Evolutionary conservation across 64 coral and sea anemone species (phyloP), one percentile per base, ranked within the genome.

Genomic region (Pocillopora damicornis): DNA sequence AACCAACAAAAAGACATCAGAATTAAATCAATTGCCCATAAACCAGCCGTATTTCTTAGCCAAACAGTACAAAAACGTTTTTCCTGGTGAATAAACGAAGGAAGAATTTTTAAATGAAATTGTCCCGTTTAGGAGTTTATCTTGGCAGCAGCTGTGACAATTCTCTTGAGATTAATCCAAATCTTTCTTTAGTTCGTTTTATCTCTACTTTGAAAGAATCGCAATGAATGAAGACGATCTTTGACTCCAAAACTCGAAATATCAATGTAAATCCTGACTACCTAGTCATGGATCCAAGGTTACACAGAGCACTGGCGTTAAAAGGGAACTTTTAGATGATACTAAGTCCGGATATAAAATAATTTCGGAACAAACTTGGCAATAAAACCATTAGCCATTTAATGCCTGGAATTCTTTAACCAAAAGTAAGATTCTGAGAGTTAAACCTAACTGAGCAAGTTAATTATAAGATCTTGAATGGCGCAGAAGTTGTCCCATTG

Each of bases 141-240:
- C 25, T 85, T 85, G 13, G 63, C 58, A 72, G 68, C 81, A 85
- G 81, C 81, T 85, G 81, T 68, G 67, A 26, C 81, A 35, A 66
- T 85, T 73, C 81, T 72, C 81, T 71, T 58, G 63, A 73, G 65
- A 83, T 83, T 63, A 63, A 58, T 85, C n/a, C 62, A 64, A 82
- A 83, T 69, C 64, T 83, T 18, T 85, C 65, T 72, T 72, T 11
- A 57, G 64, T 20, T 57, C n/a, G 51, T 73, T 35, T 72, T 56
- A 58, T 73, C 81, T 72, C 5, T 45, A 58, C 25, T 71, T 17
- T 17, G 5, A 56, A 69, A 71, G 57, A 71, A 38, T 13, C 20
- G 0, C 8, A 58, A 57, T 73, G 69, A 73, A 73, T 57, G 7
- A 11, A 51, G 75, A 20, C 75, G 37, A 57, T 15, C 16, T 18